phyloP scores from a whole-genome alignment of 2,888 invertebrate genomes.

The Eulithis prunata region DNA sequence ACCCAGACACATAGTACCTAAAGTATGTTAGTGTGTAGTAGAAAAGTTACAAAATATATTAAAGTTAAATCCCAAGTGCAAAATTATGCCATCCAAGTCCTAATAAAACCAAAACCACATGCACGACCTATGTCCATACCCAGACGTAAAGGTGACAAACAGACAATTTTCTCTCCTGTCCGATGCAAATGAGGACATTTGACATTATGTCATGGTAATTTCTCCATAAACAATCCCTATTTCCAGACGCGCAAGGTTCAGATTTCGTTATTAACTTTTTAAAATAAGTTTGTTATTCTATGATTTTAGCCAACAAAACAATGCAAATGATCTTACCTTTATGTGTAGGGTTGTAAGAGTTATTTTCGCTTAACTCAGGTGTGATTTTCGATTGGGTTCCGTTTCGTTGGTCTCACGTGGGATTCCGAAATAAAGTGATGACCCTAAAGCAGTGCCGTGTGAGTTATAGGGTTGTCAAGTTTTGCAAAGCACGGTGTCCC shows the following conservation, averaged over 20 bases:
- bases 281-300: constrained; percentile 20
- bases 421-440: constrained; percentile 66
- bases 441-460: constrained; percentile 61
- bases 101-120: constrained; percentile 32
- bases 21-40: too few species aligned
- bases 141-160: constrained; percentile 64
- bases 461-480: constrained; percentile 60
- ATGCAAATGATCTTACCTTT: constrained; percentile 22
- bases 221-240: constrained; percentile 34
- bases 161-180: constrained; percentile 70
- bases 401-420: constrained; percentile 60
- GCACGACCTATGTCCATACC: constrained; percentile 46
- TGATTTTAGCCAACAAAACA: constrained; percentile 13
- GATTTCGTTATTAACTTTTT: constrained; percentile 17
- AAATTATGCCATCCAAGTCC: constrained; percentile 26
- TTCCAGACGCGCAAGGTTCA: constrained; percentile 24
- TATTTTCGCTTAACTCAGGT: constrained; percentile 14
- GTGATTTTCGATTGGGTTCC: constrained; percentile 26
- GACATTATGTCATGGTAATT: constrained; percentile 41
- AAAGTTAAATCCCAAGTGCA: constrained; percentile 20
- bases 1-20: too few species aligned
- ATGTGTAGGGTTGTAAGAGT: constrained; percentile 26
- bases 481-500: constrained; percentile 36
- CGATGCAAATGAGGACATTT: constrained; percentile 71
- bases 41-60: neutral